These are phyloP conservation scores for Congeria kusceri DNA, from an alignment of 2,888 invertebrate species.

Conservation along the genomic window DNA sequence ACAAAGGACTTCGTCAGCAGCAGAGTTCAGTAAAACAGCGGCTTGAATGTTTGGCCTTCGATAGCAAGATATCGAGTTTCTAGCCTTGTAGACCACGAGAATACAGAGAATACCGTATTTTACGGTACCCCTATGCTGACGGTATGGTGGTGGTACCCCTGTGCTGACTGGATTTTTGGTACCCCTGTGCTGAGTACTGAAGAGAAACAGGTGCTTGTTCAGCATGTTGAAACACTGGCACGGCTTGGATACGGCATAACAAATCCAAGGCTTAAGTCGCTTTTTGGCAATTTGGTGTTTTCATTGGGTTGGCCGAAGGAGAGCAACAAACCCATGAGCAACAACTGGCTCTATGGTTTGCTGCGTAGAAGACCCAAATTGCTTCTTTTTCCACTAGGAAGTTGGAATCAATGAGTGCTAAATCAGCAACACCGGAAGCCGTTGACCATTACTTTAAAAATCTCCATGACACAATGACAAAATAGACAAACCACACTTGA, in stretches of 20 bases:
- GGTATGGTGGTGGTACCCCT: too few species aligned
- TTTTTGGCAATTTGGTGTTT: neutral
- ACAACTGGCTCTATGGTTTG: conserved; percentile 13
- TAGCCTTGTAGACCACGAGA: neutral
- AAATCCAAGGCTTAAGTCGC: neutral
- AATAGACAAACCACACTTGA: conserved; percentile 26
- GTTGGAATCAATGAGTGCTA: neutral
- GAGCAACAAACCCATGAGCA: conserved; percentile 21
- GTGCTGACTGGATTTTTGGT: too few species aligned
- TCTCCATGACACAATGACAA: conserved; percentile 4
- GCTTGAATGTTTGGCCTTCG: neutral
- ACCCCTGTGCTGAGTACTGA: neutral
- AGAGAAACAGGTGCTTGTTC: conserved; percentile 14
- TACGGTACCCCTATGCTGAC: too few species aligned
- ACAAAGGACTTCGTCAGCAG: too few species aligned
- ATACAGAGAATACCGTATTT: too few species aligned
- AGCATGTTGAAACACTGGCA: conserved; percentile 2
- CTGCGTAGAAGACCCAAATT: neutral
- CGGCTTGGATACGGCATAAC: conserved; percentile 8
- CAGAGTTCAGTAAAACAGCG: too few species aligned
- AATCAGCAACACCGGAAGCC: conserved; percentile 23
- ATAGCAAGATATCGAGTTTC: conserved; percentile 5
- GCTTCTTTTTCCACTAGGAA: neutral
- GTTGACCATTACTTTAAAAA: conserved; percentile 29
- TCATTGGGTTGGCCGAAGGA: neutral